Conservation (phyloP, 2,113 vertebrate genomes). For the Proterorhinus semilunaris region DNA sequence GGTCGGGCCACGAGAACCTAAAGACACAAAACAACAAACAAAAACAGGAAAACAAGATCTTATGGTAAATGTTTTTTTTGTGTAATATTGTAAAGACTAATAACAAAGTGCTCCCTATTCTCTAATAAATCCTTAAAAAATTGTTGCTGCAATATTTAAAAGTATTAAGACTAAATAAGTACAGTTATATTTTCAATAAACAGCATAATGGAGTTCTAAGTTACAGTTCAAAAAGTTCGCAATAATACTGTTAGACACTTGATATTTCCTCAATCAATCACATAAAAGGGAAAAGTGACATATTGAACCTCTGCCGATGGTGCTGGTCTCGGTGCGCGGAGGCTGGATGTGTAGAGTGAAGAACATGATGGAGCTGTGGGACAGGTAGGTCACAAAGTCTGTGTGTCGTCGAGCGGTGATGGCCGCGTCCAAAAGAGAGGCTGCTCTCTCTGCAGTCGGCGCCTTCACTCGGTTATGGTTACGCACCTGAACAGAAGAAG, state of each 20-base stretch:
- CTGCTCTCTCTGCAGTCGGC: conserved; percentile 89
- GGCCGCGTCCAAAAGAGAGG: conserved; percentile 90
- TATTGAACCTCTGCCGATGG: conserved; percentile 80
- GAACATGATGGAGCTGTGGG: conserved; percentile 93
- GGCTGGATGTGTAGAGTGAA: conserved; percentile 96
- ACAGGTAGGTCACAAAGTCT: conserved; percentile 70
- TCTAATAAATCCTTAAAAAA: too few species aligned
- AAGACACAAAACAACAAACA: not conserved
- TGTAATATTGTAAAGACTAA: too few species aligned
- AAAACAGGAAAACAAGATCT: not conserved
- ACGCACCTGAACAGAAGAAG: conserved; percentile 78
- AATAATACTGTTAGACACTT: too few species aligned
- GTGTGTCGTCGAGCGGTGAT: conserved; percentile 82
- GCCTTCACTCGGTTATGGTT: conserved; percentile 93
- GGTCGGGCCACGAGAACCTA: conserved; percentile 89
- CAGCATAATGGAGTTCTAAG: too few species aligned
- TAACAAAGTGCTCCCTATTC: too few species aligned
- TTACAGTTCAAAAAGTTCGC: too few species aligned
- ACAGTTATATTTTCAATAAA: too few species aligned
- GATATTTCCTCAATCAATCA: too few species aligned
- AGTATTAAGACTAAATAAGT: too few species aligned
- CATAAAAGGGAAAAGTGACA: too few species aligned
- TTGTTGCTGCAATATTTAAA: too few species aligned
- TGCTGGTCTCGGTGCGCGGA: conserved; percentile 89
- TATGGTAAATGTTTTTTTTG: too few species aligned